A percentile compares a stretch with the other conserved stretches of the same genome.
Evolutionary conservation across 1,140 invertebrate genomes (phyloP).

Genomic region (Whitmania pigra): DNA sequence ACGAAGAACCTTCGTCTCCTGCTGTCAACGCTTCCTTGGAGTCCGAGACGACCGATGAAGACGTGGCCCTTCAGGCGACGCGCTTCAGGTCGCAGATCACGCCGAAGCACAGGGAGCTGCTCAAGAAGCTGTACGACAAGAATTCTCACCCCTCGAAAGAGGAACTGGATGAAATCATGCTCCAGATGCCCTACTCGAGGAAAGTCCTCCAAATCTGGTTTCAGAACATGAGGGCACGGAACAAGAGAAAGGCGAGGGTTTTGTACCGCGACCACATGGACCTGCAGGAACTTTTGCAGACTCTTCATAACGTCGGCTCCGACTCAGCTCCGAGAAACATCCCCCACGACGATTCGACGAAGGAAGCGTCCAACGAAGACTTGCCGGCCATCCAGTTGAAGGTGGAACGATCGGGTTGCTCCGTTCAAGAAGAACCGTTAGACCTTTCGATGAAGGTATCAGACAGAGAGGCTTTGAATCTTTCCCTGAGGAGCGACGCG

Average conservation of each 20-base stretch:
- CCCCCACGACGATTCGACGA: too few species aligned
- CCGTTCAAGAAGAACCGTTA: too few species aligned
- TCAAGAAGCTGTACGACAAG: neutral
- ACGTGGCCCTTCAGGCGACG: neutral
- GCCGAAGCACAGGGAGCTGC: neutral
- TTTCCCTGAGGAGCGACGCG: too few species aligned
- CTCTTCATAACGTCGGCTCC: too few species aligned
- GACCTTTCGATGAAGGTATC: too few species aligned
- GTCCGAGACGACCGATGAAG: neutral
- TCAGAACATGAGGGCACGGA: conserved; percentile 85
- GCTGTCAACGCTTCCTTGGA: too few species aligned
- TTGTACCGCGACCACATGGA: conserved; percentile 14
- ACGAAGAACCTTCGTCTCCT: neutral
- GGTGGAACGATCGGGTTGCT: too few species aligned
- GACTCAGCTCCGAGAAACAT: too few species aligned
- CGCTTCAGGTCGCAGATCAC: neutral
- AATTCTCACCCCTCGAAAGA: conserved; percentile 6
- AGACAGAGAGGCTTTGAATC: too few species aligned
- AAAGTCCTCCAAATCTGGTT: conserved; percentile 88
- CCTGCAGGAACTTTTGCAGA: too few species aligned
- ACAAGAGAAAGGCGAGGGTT: conserved; percentile 47
- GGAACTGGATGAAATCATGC: conserved; percentile 8
- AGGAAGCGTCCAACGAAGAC: too few species aligned
- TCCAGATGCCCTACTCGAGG: neutral
- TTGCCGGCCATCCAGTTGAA: too few species aligned